Percentiles rank a stretch among this genome's conserved stretches.
These are phyloP conservation scores for Drosophila eugracilis DNA, from an alignment of 1,140 invertebrate species.

Conservation along the genomic window DNA sequence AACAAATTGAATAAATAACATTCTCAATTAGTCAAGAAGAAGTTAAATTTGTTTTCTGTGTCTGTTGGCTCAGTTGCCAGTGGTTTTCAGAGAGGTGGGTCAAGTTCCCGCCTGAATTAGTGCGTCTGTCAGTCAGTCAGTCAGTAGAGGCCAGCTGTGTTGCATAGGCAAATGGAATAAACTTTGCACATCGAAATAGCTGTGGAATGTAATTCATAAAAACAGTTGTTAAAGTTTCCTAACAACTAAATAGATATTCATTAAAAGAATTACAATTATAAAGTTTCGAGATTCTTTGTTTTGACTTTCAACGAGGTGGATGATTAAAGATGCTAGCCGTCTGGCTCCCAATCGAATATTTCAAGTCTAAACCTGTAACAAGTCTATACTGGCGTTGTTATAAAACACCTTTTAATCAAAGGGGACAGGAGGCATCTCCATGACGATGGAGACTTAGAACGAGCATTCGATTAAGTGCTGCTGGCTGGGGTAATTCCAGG, in stretches of 20 bases:
- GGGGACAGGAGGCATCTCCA: neutral
- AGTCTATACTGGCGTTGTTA: no score
- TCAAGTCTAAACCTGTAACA: neutral
- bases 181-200: conserved; percentile 1
- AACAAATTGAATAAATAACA: no score
- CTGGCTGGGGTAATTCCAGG: conserved; percentile 36
- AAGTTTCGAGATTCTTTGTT: neutral
- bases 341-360: neutral
- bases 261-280: neutral
- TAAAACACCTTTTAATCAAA: conserved; percentile 8
- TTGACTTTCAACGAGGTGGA: no score
- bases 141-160: conserved; percentile 12
- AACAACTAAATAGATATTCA: neutral
- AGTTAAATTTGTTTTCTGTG: neutral
- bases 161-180: conserved; percentile 11
- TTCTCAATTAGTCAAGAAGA: no score
- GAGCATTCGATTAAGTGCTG: conserved; percentile 29
- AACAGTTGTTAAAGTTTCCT: neutral
- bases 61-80: neutral
- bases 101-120: conserved; percentile 31
- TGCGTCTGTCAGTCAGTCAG: conserved; percentile 28
- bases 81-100: conserved; percentile 16
- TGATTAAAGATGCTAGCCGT: no score
- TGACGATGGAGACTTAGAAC: conserved; percentile 8
- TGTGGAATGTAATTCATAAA: neutral